Evolutionary conservation across 2,797 vertebrate species (phyloP).

Genomic region (Balearica regulorum): DNA sequence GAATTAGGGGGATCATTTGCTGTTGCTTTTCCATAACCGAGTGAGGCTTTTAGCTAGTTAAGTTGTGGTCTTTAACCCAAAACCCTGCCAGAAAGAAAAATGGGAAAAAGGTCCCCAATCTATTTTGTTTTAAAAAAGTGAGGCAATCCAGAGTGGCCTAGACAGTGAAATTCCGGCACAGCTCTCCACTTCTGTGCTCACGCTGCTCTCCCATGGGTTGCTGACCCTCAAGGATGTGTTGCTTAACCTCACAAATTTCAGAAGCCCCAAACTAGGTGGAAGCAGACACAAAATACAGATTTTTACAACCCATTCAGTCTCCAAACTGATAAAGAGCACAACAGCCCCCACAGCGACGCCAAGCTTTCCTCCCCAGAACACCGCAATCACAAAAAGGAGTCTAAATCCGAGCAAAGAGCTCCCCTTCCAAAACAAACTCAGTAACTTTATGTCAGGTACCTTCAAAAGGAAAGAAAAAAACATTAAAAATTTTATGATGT

Average conservation of each 20-base stretch:
- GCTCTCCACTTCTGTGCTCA: neutral
- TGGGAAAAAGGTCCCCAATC: neutral
- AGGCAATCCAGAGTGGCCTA: neutral
- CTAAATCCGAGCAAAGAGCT: neutral
- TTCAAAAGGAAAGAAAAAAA: neutral
- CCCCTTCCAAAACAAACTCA: neutral
- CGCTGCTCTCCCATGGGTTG: neutral
- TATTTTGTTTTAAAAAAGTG: neutral
- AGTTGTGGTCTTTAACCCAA: neutral
- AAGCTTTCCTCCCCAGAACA: neutral
- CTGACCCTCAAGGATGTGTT: neutral
- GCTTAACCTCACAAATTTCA: neutral
- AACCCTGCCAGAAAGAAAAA: neutral
- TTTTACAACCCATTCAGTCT: neutral
- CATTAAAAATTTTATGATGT: neutral
- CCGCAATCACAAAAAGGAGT: accelerated
- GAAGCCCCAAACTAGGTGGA: neutral
- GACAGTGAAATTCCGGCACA: neutral
- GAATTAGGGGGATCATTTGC: neutral
- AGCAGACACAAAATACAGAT: neutral
- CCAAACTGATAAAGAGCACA: neutral
- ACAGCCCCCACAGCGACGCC: neutral
- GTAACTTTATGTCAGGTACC: neutral
- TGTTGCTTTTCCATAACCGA: neutral
- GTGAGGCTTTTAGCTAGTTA: neutral